Conservation (phyloP, 2,113 vertebrate genomes). For the Dipodomys spectabilis region DNA sequence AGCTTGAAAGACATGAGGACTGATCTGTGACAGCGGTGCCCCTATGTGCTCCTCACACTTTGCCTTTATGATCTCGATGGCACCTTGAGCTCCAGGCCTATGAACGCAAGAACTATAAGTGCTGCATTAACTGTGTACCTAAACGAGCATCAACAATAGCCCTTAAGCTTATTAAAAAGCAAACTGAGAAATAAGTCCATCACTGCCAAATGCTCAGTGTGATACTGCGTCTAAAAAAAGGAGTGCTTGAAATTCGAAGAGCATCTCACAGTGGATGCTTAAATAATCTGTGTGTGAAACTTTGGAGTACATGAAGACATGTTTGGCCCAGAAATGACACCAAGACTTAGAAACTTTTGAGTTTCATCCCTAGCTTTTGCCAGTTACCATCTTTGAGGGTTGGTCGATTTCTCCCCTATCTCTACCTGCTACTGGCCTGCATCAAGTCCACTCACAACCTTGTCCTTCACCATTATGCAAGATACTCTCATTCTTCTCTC, state of each 20-base stretch:
- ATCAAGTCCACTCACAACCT: background rate
- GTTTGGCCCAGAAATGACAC: background rate
- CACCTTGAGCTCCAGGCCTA: too few relatives aligned
- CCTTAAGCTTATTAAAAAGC: conserved; percentile 50
- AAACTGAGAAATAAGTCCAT: conserved; percentile 47
- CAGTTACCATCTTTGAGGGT: background rate
- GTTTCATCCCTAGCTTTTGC: background rate
- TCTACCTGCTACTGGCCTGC: background rate
- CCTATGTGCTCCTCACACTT: background rate
- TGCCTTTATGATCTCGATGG: accelerated
- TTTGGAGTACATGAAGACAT: background rate
- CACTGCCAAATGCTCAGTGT: conserved; percentile 53
- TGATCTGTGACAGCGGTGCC: background rate
- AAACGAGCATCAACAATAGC: conserved; percentile 3
- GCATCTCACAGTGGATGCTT: background rate
- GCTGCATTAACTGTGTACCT: background rate
- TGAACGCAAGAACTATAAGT: background rate
- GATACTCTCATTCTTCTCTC: background rate
- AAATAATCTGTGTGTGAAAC: conserved; percentile 14
- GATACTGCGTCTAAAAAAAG: conserved; percentile 53
- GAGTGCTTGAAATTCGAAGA: conserved; percentile 52
- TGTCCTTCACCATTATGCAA: background rate
- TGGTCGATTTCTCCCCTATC: background rate
- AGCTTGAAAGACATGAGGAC: background rate
- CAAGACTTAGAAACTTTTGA: background rate